Conservation (phyloP, 30 jellyfish, hydroid and myxozoan genomes). For the Haliclystus octoradiatus region DNA sequence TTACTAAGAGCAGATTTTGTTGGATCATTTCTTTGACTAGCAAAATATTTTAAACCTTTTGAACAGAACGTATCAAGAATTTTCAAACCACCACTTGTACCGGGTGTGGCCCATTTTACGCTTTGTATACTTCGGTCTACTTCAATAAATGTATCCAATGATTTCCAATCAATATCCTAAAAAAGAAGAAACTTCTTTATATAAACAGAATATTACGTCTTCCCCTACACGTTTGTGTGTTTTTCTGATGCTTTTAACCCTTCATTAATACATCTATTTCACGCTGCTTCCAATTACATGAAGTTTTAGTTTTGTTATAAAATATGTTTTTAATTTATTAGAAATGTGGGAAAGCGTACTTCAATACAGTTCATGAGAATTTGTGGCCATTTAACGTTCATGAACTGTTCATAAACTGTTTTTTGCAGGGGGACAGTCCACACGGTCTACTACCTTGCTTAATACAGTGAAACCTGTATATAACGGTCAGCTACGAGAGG, state of each 20-base stretch:
- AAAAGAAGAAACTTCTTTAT: not conserved
- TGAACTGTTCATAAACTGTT: too few relatives aligned
- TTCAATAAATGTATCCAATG: slow-evolving; percentile 19
- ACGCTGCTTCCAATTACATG: too few relatives aligned
- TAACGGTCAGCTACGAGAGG: too few relatives aligned
- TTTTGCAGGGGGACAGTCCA: too few relatives aligned
- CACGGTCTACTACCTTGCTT: too few relatives aligned
- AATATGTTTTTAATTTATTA: too few relatives aligned
- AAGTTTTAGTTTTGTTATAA: too few relatives aligned
- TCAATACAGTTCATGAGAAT: too few relatives aligned
- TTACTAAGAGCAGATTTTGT: slow-evolving; percentile 35
- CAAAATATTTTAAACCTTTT: slow-evolving; percentile 24
- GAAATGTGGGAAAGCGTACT: too few relatives aligned
- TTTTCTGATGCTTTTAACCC: not conserved
- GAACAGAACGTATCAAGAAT: slow-evolving; percentile 41
- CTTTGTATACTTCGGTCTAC: slow-evolving; percentile 19
- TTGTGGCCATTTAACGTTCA: too few relatives aligned
- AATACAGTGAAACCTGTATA: too few relatives aligned
- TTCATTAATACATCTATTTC: not conserved
- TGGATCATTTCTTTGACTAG: slow-evolving; percentile 61
- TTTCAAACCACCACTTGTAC: slow-evolving; percentile 31
- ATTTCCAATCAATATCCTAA: slow-evolving; percentile 34
- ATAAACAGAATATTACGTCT: not conserved
- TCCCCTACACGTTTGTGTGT: not conserved
- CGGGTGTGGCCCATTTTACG: slow-evolving; percentile 61